Base-by-base conservation (phyloP, 2,888 invertebrate species). In the Stenoptilia bipunctidactyla region DNA sequence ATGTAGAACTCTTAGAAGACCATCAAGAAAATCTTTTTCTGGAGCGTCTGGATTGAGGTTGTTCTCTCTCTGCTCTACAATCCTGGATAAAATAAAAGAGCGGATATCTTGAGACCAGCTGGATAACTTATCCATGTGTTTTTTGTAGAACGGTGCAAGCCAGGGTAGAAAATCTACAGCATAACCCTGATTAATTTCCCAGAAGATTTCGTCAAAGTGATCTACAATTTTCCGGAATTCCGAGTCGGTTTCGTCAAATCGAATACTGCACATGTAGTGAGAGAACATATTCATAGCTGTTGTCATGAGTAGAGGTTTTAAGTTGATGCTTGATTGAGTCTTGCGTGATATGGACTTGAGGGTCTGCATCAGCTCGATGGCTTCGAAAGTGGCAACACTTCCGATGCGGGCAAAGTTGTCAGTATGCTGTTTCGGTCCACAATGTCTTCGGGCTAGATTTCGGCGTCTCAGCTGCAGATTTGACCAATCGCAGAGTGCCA, bases 171-270 rank as follows among this genome's bases (percentile, higher is more conserved):
- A 95, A 56, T 96, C 96, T 0, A 94, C 87, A 0, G 93, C 92
- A 62, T 93, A 94, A 0, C 94, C 94, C 55, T 93, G 93, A 65
- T 95, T 96, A 47, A 96, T 94, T 60, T 95, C 94, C 91, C 92
- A 94, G 75, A 96, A 96, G 38, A 96, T 93, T 52, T 92, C 90
- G 54, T 95, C 95, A 62, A 94, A 95, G 42, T 85, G 86, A 15
- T 88, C 77, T 0, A 93, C 91, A 4, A 91, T 85, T 41, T 84
- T 80, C 37, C 85, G 76, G 72, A 94, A 95, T 13, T 89, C 88
- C 0, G 55, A 41, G 49, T 94, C 92, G 1, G 48, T 57, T 10
- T 88, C 85, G 33, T 89, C 87, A 55, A 93, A 93, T 1, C 91
- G 84, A 0, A 88, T 86, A n/a, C 90, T 91, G 70, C 94, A 94